Evolutionary conservation across 1,140 invertebrate genomes (phyloP), one percentile per base, ranked within the genome.

Genomic region (Drosophila novamexicana): DNA sequence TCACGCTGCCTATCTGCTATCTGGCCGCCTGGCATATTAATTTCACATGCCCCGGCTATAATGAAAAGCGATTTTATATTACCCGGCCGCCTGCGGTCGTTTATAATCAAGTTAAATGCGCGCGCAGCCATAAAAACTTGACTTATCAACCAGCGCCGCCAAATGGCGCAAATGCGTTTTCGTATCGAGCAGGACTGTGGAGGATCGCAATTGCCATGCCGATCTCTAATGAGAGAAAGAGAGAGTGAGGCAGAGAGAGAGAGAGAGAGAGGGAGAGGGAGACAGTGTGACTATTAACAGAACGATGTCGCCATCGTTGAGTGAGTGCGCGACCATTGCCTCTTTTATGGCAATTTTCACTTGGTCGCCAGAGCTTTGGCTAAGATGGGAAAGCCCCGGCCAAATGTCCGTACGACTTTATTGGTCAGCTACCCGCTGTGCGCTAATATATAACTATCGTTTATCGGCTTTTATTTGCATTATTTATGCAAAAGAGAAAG

Each of bases 81-180:
- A 76, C 82, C 54, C 71, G 69, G 69, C 84, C 83, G 79, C 76
- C 79, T 79, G 83, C 80, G 77, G 84, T 86, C 83, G 84, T 86
- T 86, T 88, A 88, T 88, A 86, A 86, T 88, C 83, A 86, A 86
- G 83, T 86, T 86, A 86, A 86, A 83, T 86, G 83, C 79, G 65
- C 73, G 76, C 83, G 49, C 57, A 62, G 81, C 84, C 63, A 86
- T 89, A 86, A 86, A 86, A 88, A 77, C 72, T 79, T 77, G 83
- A 82, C 68, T 86, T 86, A 86, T 86, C 82, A 86, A 67, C 65
- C 82, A 75, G 63, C 75, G 72, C 72, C 72, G 66, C 71, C 81
- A 86, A 86, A 77, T 81, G 81, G 74, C 77, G 53, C 75, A 83
- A 83, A 83, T 83, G 75, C 80, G 81, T 71, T 82, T 63, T 49